Percentiles rank a stretch among this genome's conserved stretches.
phyloP scores from a whole-genome alignment of 1,140 invertebrate genomes.

The Nixonia krombeini region DNA sequence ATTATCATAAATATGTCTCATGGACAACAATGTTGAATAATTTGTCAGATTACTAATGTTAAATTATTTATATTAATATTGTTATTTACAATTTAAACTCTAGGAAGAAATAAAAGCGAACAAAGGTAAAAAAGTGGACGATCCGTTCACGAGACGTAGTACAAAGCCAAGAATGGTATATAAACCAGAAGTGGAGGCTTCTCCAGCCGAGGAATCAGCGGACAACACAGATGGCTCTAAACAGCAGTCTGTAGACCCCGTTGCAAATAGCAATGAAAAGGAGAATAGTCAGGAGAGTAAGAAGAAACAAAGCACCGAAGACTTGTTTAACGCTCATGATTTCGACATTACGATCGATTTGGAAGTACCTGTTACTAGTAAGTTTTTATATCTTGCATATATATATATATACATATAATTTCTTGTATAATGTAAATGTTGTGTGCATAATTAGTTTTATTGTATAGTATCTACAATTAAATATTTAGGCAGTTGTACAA shows the following conservation, averaged over 20 bases:
- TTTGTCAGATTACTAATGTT: no score
- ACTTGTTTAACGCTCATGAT: slow-evolving; percentile 93
- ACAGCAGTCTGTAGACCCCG: slow-evolving; percentile 33
- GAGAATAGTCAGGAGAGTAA: slow-evolving; percentile 63
- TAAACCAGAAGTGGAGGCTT: slow-evolving; percentile 73
- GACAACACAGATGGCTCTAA: slow-evolving; percentile 23
- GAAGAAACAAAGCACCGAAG: slow-evolving; percentile 75
- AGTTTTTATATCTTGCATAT: slow-evolving; percentile 55
- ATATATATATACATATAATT: not conserved
- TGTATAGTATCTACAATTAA: not conserved
- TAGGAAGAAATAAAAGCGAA: slow-evolving; percentile 80
- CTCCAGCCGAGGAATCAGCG: slow-evolving; percentile 36
- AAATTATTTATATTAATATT: slow-evolving; percentile 10
- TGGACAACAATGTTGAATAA: no score
- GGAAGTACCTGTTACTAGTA: slow-evolving; percentile 86
- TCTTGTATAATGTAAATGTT: not conserved
- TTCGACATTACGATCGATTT: slow-evolving; percentile 97
- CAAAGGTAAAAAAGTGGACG: slow-evolving; percentile 87
- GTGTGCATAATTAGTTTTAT: slow-evolving; percentile 3
- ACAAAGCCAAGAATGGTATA: slow-evolving; percentile 92
- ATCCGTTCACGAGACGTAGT: slow-evolving; percentile 94
- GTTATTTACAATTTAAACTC: slow-evolving; percentile 4
- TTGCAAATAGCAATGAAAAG: slow-evolving; percentile 52
- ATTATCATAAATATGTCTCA: no score
- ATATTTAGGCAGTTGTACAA: no score